Conservation (phyloP, 2,797 vertebrate species). For the Pteropus rufus region DNA sequence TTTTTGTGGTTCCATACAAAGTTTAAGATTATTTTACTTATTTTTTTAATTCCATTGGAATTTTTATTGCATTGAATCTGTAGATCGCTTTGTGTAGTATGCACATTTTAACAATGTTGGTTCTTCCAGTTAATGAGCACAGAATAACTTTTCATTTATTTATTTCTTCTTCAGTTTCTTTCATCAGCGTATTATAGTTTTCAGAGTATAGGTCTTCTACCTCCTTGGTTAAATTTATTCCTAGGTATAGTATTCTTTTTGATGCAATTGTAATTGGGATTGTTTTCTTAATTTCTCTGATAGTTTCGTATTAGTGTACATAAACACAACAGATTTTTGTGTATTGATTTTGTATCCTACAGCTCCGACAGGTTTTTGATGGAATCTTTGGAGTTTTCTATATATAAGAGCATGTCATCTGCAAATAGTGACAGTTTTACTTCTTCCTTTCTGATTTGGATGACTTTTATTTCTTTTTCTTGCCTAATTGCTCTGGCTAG, state of each 20-base stretch:
- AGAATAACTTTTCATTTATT: neutral
- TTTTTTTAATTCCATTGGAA: neutral
- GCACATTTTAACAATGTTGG: neutral
- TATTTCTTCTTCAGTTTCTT: neutral
- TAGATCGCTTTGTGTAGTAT: neutral
- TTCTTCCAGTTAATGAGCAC: neutral
- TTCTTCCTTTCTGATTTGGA: too few relatives aligned
- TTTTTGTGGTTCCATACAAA: neutral
- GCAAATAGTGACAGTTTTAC: too few relatives aligned
- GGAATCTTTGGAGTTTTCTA: too few relatives aligned
- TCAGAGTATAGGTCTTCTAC: neutral
- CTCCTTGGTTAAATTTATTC: neutral
- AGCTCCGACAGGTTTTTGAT: neutral
- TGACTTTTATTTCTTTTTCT: neutral
- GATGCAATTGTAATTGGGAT: too few relatives aligned
- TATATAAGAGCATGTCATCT: too few relatives aligned
- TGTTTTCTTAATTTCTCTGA: too few relatives aligned
- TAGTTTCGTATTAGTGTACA: too few relatives aligned
- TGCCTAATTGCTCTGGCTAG: neutral
- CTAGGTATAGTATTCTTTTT: neutral
- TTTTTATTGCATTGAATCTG: neutral
- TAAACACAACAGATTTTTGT: too few relatives aligned
- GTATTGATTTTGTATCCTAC: neutral
- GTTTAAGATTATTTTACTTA: neutral
- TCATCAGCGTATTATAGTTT: neutral